Base-by-base conservation (phyloP, 2,113 vertebrate species). In the Toxostoma redivivum region DNA sequence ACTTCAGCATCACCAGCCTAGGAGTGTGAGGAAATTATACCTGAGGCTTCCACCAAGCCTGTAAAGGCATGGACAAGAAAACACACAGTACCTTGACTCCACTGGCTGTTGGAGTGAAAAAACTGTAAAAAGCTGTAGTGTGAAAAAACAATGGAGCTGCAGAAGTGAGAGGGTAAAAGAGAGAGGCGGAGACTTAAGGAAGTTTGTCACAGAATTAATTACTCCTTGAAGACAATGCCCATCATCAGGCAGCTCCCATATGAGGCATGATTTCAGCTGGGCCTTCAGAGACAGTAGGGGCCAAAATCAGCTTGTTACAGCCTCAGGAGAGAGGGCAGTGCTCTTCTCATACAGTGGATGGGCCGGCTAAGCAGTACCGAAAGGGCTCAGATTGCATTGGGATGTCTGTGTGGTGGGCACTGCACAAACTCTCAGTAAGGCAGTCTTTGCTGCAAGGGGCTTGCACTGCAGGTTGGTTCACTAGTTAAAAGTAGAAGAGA, bases 321-420 rank as follows among this genome's bases (percentile, higher is more conserved):
- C 21, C 24, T 30, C 0, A 4, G 57, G 13, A 69, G 14, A 53
- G 28, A 77, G 20, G 25, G 14, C 37, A 51, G 14, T 42, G 30
- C 17, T 21, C 4, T 48, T 45, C 38, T 64, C 15, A 2, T 6
- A 10, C 17, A 10, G 22, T 8, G 22, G 12, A 5, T 33, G 16
- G 40, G 54, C 25, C 9, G 2, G n/a, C 51, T 62, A 33, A 73
- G 18, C 28, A 47, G 12, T 50, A 62, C 21, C 51, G 11, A 50
- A 57, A 37, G 13, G 38, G 21, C 38, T 87, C 45, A 22, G 20
- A 22, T 6, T n/a, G 23, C 42, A 9, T 2, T 7, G 48, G 16
- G 79, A 37, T 0, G 0, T 76, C 40, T 31, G 13, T 31, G 25
- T 38, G 66, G 30, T 37, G 37, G 60, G 61, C 40, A 37, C 44